Evolutionary conservation across 2,113 vertebrate species (phyloP).

Genomic region (Emydura subglobosa): DNA sequence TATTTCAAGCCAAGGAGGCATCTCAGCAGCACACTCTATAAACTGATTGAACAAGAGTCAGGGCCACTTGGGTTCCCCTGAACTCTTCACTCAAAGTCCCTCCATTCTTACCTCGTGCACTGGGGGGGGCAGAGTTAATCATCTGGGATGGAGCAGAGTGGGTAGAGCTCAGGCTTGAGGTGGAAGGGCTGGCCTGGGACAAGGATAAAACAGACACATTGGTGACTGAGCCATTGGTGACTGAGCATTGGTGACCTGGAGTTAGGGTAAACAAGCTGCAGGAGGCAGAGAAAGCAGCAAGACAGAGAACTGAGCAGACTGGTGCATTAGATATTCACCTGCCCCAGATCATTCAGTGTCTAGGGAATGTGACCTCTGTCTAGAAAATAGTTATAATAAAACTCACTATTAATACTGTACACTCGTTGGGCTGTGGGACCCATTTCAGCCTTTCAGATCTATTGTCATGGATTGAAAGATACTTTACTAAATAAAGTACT

Average conservation of each 20-base stretch:
- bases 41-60: neutral
- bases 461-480: neutral
- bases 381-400: neutral
- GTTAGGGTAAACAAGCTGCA: conserved; percentile 74
- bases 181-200: conserved; percentile 93
- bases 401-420: neutral
- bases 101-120: conserved; percentile 91
- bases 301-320: neutral
- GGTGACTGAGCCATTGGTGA: conserved; percentile 76
- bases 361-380: neutral
- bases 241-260: conserved; percentile 66
- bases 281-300: conserved; percentile 55
- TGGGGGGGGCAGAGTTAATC: conserved; percentile 93
- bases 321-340: neutral
- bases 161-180: conserved; percentile 95
- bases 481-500: neutral
- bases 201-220: conserved; percentile 78
- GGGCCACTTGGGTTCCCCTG: neutral
- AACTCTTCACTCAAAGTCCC: conserved; percentile 11
- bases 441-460: neutral
- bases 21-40: neutral
- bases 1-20: neutral
- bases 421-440: neutral
- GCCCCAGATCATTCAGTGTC: neutral
- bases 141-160: conserved; percentile 94